Percentiles rank a stretch among this genome's conserved stretches.
phyloP scores from a whole-genome alignment of 2,888 invertebrate genomes.

The Lycocerus yunnanus region DNA sequence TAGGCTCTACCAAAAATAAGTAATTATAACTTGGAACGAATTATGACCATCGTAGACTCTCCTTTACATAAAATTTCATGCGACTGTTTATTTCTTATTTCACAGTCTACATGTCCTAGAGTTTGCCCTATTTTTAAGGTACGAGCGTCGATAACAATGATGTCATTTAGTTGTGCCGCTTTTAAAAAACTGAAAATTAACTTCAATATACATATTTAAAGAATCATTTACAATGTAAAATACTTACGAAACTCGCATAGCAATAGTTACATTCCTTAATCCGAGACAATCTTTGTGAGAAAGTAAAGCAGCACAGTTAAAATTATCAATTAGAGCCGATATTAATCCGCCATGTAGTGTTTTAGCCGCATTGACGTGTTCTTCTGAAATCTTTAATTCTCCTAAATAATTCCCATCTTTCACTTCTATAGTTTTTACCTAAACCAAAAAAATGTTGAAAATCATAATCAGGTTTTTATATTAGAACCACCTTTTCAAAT shows the following conservation, averaged over 20 bases:
- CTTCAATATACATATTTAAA: not conserved
- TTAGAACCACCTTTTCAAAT: not conserved
- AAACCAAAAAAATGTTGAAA: not conserved
- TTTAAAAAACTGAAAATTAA: not conserved
- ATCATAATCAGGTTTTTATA: not conserved
- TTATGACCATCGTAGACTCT: not conserved
- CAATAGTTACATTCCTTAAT: not conserved
- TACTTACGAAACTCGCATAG: not conserved
- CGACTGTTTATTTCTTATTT: not conserved
- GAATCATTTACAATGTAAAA: too few species aligned
- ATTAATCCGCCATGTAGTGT: not conserved
- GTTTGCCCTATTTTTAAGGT: not conserved
- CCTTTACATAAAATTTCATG: not conserved
- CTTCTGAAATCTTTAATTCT: not conserved
- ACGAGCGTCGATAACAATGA: not conserved
- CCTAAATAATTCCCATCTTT: not conserved
- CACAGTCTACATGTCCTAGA: not conserved
- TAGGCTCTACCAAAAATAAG: too few species aligned
- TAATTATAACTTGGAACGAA: not conserved
- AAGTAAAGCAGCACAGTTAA: not conserved
- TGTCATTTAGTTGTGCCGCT: not conserved
- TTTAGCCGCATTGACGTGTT: not conserved
- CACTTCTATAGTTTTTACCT: not conserved
- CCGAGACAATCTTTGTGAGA: not conserved
- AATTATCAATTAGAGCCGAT: not conserved